Conservation (phyloP, 2,113 vertebrate species). For the Protobothrops mucrosquamatus region DNA sequence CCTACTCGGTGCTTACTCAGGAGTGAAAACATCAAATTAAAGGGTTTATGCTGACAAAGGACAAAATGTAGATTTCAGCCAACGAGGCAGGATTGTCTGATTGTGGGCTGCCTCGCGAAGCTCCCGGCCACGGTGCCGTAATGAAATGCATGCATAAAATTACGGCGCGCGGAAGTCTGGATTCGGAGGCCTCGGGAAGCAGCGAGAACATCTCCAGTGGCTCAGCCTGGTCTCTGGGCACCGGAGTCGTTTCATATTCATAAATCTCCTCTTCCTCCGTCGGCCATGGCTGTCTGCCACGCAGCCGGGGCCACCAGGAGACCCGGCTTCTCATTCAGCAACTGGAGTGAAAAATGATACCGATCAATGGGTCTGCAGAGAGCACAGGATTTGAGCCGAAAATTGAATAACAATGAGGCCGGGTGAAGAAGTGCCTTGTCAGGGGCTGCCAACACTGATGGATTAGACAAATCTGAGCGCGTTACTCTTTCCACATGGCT, state of each 20-base stretch:
- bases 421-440: slow-evolving; percentile 87
- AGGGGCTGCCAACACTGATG: slow-evolving; percentile 83
- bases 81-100: slow-evolving; percentile 88
- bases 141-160: slow-evolving; percentile 90
- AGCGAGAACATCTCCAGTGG: slow-evolving; percentile 70
- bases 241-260: slow-evolving; percentile 68
- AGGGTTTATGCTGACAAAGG: slow-evolving; percentile 98
- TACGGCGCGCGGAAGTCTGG: slow-evolving; percentile 69
- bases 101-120: slow-evolving; percentile 80
- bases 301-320: slow-evolving; percentile 60
- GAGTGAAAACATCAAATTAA: slow-evolving; percentile 94
- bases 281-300: slow-evolving; percentile 63
- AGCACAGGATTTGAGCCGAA: slow-evolving; percentile 64
- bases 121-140: slow-evolving; percentile 80
- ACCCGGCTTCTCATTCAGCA: slow-evolving; percentile 63
- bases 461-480: slow-evolving; percentile 73
- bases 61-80: slow-evolving; percentile 90
- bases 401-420: slow-evolving; percentile 86
- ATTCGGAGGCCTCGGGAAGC: slow-evolving; percentile 44
- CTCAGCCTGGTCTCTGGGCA: slow-evolving; percentile 57
- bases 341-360: slow-evolving; percentile 74
- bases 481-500: slow-evolving; percentile 62
- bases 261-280: slow-evolving; percentile 73
- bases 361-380: slow-evolving; percentile 59
- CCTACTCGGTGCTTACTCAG: slow-evolving; percentile 90